A percentile compares a stretch with the other conserved stretches of the same genome.
Conservation (phyloP, 2,888 invertebrate species). For the Chalcis sispes region DNA sequence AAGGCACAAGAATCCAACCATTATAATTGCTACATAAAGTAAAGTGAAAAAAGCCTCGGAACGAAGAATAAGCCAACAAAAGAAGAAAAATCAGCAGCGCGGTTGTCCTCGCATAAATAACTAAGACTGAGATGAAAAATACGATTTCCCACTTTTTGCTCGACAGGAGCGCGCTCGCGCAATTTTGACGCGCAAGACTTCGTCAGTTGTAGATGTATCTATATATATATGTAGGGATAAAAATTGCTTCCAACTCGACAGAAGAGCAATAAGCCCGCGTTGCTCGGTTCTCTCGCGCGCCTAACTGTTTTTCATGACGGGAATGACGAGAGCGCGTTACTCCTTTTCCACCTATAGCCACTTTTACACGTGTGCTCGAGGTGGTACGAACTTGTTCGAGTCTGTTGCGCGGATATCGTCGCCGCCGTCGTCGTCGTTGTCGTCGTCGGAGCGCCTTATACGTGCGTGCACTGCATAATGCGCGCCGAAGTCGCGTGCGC, state of each 20-base stretch:
- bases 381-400: conserved; percentile 38
- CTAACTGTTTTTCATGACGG: conserved; percentile 46
- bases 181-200: background rate
- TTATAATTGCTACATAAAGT: too few species aligned
- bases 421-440: too few species aligned
- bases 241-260: conserved; percentile 49
- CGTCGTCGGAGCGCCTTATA: conserved; percentile 41
- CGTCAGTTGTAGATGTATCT: background rate
- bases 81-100: too few species aligned
- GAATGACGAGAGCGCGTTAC: conserved; percentile 36
- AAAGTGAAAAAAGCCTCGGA: too few species aligned
- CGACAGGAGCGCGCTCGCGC: too few species aligned
- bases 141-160: too few species aligned
- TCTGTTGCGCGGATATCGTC: conserved; percentile 35
- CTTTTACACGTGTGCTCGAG: background rate
- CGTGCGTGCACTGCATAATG: conserved; percentile 57
- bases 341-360: background rate
- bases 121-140: too few species aligned
- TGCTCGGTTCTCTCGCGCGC: background rate
- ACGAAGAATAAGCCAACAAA: too few species aligned
- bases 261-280: conserved; percentile 46
- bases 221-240: conserved; percentile 19
- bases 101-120: too few species aligned
- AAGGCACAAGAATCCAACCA: too few species aligned
- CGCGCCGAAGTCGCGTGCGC: conserved; percentile 17